phyloP scores from a whole-genome alignment of 2,113 vertebrate genomes.

The Solenodon paradoxus region DNA sequence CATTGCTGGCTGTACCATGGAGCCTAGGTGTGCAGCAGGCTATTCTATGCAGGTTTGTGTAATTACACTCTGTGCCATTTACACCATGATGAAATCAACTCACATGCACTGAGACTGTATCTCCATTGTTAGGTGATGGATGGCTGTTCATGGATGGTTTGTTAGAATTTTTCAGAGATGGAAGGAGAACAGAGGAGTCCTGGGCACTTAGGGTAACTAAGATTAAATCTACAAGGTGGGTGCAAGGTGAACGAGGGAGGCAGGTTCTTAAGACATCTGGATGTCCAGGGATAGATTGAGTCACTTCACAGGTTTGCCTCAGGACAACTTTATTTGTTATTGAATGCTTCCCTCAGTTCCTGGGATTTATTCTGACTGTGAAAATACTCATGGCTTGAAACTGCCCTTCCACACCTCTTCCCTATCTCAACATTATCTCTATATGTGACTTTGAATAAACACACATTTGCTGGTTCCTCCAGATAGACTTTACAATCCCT shows the following conservation, averaged over 20 bases:
- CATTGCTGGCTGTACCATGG: neutral
- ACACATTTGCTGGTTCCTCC: constrained; percentile 28
- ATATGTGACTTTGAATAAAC: constrained; percentile 56
- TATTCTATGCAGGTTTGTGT: neutral
- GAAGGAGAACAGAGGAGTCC: neutral
- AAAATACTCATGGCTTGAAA: neutral
- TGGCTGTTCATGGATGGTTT: neutral
- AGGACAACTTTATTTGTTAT: neutral
- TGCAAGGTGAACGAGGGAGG: neutral
- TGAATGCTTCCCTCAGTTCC: constrained; percentile 6
- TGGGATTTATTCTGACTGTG: constrained; percentile 5
- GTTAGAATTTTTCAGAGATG: neutral
- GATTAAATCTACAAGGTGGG: neutral
- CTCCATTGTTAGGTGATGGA: neutral
- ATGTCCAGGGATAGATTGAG: neutral
- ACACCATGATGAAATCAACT: neutral
- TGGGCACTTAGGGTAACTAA: neutral
- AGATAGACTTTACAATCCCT: constrained; percentile 40
- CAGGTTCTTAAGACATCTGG: neutral
- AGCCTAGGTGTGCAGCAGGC: neutral
- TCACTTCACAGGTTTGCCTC: neutral
- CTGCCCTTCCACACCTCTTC: neutral
- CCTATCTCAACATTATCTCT: constrained; percentile 37
- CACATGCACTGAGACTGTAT: neutral
- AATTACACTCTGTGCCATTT: neutral